phyloP scores from a whole-genome alignment of 2,888 invertebrate species.

The Altica lythri region DNA sequence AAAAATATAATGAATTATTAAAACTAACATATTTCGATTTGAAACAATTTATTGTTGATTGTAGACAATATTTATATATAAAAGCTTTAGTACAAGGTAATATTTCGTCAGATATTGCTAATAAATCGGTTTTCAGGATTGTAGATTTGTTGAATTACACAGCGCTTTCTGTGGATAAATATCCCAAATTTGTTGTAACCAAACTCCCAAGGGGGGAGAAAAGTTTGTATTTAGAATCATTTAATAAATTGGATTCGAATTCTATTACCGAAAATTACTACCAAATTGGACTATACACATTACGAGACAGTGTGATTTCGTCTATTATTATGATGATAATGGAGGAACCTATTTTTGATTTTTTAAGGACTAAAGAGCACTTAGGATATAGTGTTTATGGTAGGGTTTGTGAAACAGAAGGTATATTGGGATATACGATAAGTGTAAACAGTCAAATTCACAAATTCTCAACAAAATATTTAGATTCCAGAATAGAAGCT shows the following conservation, averaged over 20 bases:
- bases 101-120: conserved; percentile 66
- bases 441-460: conserved; percentile 77
- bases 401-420: no score
- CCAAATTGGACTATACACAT: conserved; percentile 70
- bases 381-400: conserved; percentile 84
- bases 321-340: conserved; percentile 80
- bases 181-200: conserved; percentile 63
- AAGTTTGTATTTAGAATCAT: conserved; percentile 69
- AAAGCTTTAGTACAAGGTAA: conserved; percentile 84
- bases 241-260: conserved; percentile 77
- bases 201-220: conserved; percentile 71
- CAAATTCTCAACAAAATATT: conserved; percentile 69
- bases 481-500: conserved; percentile 73
- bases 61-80: conserved; percentile 68
- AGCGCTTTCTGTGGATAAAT: conserved; percentile 56
- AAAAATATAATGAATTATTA: conserved; percentile 65
- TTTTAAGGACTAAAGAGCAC: conserved; percentile 85
- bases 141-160: conserved; percentile 63
- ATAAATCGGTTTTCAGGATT: conserved; percentile 64
- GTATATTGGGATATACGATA: conserved; percentile 79
- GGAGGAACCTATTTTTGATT: conserved; percentile 87
- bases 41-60: conserved; percentile 62
- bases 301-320: conserved; percentile 67
- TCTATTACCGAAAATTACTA: conserved; percentile 87
- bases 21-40: conserved; percentile 65